These are phyloP conservation scores for Phalacrocorax brasilianus DNA, from an alignment of 2,113 vertebrate genomes.

Conservation along the genomic window DNA sequence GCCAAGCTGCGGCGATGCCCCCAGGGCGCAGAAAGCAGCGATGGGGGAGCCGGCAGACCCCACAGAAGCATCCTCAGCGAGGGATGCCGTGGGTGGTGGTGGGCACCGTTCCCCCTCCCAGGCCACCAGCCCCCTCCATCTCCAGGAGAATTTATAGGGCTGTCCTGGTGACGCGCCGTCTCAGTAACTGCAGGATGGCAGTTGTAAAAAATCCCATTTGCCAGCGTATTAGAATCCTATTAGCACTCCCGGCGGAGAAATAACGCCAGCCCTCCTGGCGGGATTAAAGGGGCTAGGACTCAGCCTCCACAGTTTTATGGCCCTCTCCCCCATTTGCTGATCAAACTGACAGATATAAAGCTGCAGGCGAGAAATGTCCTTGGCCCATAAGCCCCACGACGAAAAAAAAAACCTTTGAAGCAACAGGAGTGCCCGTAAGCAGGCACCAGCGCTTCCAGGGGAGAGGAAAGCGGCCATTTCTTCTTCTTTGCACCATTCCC, in stretches of 20 bases:
- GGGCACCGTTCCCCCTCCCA: neutral
- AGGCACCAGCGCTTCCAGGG: neutral
- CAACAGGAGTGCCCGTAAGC: neutral
- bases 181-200: constrained; percentile 75
- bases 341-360: constrained; percentile 74
- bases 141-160: constrained; percentile 70
- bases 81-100: rapidly evolving
- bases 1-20: rapidly evolving
- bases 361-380: constrained; percentile 69
- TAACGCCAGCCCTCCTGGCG: constrained; percentile 69
- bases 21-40: neutral
- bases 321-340: constrained; percentile 56
- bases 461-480: neutral
- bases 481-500: neutral
- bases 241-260: constrained; percentile 75
- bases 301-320: constrained; percentile 66
- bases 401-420: constrained; percentile 18
- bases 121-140: neutral
- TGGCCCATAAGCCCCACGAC: constrained; percentile 67
- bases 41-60: rapidly evolving
- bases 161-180: constrained; percentile 63
- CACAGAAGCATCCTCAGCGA: neutral
- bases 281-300: constrained; percentile 70
- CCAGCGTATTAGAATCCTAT: constrained; percentile 80
- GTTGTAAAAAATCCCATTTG: constrained; percentile 85